Base-by-base conservation (phyloP, 2,797 vertebrate species). In the Epinephelus malabaricus region DNA sequence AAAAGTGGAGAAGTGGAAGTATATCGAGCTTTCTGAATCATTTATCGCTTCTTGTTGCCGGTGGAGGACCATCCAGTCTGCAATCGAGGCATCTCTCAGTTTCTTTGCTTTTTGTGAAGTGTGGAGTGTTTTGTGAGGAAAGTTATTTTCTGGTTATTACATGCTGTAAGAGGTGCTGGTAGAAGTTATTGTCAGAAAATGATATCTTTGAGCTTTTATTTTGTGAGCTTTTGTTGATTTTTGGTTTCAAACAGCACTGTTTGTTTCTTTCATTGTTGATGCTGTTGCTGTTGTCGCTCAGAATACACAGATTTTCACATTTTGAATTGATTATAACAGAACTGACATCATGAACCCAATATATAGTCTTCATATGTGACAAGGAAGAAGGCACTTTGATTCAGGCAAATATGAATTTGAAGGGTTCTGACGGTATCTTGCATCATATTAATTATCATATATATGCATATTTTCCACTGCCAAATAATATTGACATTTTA, bases 21-120 rank as follows among this genome's bases (percentile, higher is more conserved):
- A 43, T 1, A 21, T 25, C 5, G 6, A 19, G 56, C 59, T 70
- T 27, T 76, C 43, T 62, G 66, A 74, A 66, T 49, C 66, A 23
- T 62, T 58, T 38, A 19, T 56, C 10, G 43, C 47, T 64, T 34
- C 23, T 7, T 27, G 45, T 30, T 63, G 12, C 63, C 18, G 1
- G 25, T 30, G 65, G 19, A 43, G 53, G 60, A 73, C 50, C 43
- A 0, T 45, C 51, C 59, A 27, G 40, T 17, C 69, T 58, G 59
- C 27, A 4, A 27, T 49, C 1, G 14, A 71, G 43, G 53, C 40
- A 4, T 58, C 78, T 73, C 49, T 69, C n/a, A 5, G 13, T 50
- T 76, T 75, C 54, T 65, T 83, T 65, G 65, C 83, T 79, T 78
- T 84, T 30, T 58, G 85, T 87, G 63, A 81, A 84, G 73, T 89